Evolutionary conservation across 1,140 invertebrate genomes (phyloP).

Genomic region (Drosophila malerkotliana): DNA sequence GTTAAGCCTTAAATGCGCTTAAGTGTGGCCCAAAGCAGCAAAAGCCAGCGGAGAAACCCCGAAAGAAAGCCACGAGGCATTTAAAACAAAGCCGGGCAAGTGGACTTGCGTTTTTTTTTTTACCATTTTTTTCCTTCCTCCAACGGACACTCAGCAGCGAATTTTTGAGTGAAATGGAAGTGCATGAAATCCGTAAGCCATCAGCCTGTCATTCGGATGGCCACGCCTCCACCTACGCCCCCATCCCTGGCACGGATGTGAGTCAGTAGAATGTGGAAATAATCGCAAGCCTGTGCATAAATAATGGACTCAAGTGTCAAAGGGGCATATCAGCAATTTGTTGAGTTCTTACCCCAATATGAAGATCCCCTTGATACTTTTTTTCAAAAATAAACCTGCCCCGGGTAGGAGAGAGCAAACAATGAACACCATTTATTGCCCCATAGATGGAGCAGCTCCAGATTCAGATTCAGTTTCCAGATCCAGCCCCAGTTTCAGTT

Average conservation of each 20-base stretch:
- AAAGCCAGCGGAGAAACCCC: constrained; percentile 29
- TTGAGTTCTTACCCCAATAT: constrained; percentile 45
- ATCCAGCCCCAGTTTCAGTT: constrained; percentile 12
- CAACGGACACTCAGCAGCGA: constrained; percentile 58
- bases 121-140: constrained; percentile 12
- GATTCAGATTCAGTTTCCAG: background rate
- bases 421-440: constrained; percentile 34
- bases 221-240: constrained; percentile 1
- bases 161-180: constrained; percentile 67
- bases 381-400: constrained; percentile 54
- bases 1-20: constrained; percentile 75
- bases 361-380: background rate
- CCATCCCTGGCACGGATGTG: constrained; percentile 14
- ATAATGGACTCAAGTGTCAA: constrained; percentile 81
- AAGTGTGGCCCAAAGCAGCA: constrained; percentile 40
- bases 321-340: constrained; percentile 81
- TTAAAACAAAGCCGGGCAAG: constrained; percentile 63
- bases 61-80: constrained; percentile 47
- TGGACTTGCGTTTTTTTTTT: constrained; percentile 24
- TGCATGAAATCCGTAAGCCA: constrained; percentile 61
- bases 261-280: constrained; percentile 72
- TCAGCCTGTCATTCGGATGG: constrained; percentile 12
- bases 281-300: constrained; percentile 79
- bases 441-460: constrained; percentile 33
- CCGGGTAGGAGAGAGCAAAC: constrained; percentile 35